Conservation (phyloP, 1,140 invertebrate species). For the Leptonema lineaticorne region DNA sequence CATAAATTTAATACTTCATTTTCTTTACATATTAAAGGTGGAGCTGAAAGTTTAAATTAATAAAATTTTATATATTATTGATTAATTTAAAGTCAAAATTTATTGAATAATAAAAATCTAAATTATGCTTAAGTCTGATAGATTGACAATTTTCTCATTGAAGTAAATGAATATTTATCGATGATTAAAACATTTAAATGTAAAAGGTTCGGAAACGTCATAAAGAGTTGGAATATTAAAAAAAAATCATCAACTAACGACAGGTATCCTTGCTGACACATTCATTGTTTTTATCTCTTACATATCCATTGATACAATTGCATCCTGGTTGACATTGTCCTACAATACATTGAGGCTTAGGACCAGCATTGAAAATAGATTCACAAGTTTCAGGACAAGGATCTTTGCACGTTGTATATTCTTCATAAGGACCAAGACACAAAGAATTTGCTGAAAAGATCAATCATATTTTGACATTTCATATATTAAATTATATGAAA, state of each 20-base stretch:
- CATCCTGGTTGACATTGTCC: constrained; percentile 29
- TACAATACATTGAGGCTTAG: constrained; percentile 18
- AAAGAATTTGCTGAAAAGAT: constrained; percentile 16
- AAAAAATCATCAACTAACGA: constrained; percentile 26
- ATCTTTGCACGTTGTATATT: constrained; percentile 29
- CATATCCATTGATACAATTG: constrained; percentile 25
- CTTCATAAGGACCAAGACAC: constrained; percentile 25
- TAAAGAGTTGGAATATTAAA: no score
- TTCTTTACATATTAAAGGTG: constrained; percentile 1
- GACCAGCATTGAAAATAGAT: background rate
- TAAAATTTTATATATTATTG: background rate
- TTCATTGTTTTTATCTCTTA: constrained; percentile 24
- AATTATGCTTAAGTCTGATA: no score
- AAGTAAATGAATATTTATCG: no score
- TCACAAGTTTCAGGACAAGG: constrained; percentile 35
- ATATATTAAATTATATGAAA: no score
- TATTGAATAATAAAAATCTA: no score
- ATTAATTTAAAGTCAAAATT: background rate
- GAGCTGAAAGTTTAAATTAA: background rate
- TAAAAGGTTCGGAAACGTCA: no score
- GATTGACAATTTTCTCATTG: no score
- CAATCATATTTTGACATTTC: no score
- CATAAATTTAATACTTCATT: constrained; percentile 22
- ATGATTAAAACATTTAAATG: no score
- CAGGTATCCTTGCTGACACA: constrained; percentile 27